These are phyloP conservation scores for human (Homo sapiens) DNA, from an alignment of 2,113 vertebrate genomes.

Conservation along the genomic window DNA sequence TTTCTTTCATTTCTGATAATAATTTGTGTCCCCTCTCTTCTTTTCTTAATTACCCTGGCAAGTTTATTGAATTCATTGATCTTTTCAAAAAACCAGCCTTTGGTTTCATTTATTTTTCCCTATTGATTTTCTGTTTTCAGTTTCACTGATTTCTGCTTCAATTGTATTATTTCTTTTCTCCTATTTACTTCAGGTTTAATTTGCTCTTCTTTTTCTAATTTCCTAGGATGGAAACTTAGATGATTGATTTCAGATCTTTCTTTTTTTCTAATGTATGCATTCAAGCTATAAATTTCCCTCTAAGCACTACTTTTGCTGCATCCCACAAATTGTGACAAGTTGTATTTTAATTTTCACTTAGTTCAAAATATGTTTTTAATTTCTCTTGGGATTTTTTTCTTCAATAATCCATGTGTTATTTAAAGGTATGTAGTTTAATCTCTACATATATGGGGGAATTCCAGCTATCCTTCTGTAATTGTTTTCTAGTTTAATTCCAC, in stretches of 20 bases:
- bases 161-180: neutral
- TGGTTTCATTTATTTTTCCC: neutral
- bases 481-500: neutral
- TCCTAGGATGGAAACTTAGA: neutral
- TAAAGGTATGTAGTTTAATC: neutral
- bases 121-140: neutral
- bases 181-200: conserved; percentile 10
- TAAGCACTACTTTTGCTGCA: neutral
- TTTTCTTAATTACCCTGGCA: neutral
- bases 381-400: neutral
- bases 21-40: neutral
- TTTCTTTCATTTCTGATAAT: neutral
- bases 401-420: neutral
- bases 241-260: conserved; percentile 24
- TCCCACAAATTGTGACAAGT: neutral
- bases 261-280: neutral
- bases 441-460: neutral
- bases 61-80: neutral
- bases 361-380: conserved; percentile 5
- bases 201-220: conserved; percentile 7
- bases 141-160: conserved; percentile 14
- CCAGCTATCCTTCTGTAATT: neutral
- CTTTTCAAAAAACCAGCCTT: neutral
- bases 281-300: neutral
- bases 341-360: conserved; percentile 49